Evolutionary conservation across 2,888 invertebrate species (phyloP).

Genomic region (Plebejus melissa): DNA sequence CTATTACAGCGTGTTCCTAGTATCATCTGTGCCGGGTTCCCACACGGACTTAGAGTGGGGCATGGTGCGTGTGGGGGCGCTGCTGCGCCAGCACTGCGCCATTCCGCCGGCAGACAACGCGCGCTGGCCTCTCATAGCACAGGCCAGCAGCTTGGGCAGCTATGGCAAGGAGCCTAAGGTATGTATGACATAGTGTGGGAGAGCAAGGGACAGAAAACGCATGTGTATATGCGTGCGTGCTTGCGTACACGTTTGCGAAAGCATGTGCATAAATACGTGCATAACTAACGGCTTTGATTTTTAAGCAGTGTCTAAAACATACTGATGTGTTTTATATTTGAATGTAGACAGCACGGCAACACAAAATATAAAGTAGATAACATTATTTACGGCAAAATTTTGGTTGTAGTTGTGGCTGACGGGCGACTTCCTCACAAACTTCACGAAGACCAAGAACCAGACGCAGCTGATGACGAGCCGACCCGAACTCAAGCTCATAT

Average conservation of each 20-base stretch:
- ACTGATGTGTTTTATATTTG: no score
- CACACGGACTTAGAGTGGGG: slow-evolving; percentile 84
- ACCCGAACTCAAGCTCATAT: slow-evolving; percentile 68
- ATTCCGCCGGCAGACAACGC: slow-evolving; percentile 65
- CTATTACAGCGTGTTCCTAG: slow-evolving; percentile 85
- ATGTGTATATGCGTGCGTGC: neutral
- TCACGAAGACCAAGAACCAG: slow-evolving; percentile 61
- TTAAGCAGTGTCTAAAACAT: no score
- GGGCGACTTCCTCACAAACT: slow-evolving; percentile 83
- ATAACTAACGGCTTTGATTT: no score
- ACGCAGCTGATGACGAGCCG: slow-evolving; percentile 54
- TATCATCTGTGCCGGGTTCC: slow-evolving; percentile 92
- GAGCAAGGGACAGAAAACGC: neutral
- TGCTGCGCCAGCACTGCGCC: slow-evolving; percentile 83
- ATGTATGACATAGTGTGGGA: neutral
- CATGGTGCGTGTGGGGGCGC: slow-evolving; percentile 77
- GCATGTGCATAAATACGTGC: no score
- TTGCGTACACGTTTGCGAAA: neutral
- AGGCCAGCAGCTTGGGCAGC: slow-evolving; percentile 95
- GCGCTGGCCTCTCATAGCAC: slow-evolving; percentile 86
- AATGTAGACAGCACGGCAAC: no score
- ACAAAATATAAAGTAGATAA: no score
- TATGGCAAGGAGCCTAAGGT: slow-evolving; percentile 83
- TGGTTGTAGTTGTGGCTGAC: slow-evolving; percentile 83
- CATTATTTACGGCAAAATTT: no score